phyloP scores from a whole-genome alignment of 2,888 invertebrate genomes.

The Pandemis heparana region DNA sequence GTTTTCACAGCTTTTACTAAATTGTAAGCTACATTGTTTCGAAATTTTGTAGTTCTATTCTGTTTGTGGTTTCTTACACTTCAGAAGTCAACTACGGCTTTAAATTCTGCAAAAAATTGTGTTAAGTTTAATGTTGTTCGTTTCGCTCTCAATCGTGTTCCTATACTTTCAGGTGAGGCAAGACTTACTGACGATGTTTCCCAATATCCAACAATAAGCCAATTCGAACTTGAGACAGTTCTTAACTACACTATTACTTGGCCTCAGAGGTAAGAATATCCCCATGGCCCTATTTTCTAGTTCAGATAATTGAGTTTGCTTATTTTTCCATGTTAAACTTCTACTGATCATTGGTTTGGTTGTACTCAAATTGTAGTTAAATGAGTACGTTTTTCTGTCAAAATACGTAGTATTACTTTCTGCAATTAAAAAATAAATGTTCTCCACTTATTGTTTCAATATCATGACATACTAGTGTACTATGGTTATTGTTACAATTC shows the following conservation, averaged over 20 bases:
- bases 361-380: constrained; percentile 19
- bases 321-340: constrained; percentile 4
- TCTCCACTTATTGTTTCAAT: neutral
- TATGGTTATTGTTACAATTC: constrained; percentile 33
- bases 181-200: constrained; percentile 91
- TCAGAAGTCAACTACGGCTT: neutral
- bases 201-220: constrained; percentile 90
- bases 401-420: constrained; percentile 15
- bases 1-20: constrained; percentile 95
- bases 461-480: neutral
- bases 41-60: constrained; percentile 66
- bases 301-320: neutral
- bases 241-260: constrained; percentile 95
- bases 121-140: neutral
- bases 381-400: constrained; percentile 18
- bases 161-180: constrained; percentile 91
- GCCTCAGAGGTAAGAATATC: constrained; percentile 90
- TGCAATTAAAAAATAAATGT: constrained; percentile 13
- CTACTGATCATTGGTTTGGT: neutral
- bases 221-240: constrained; percentile 93
- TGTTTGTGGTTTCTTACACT: constrained; percentile 50
- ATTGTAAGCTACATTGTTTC: constrained; percentile 85
- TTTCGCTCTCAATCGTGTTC: constrained; percentile 24
- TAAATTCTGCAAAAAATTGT: constrained; percentile 15
- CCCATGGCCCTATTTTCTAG: constrained; percentile 1